Percentiles rank a stretch among this genome's conserved stretches.
These are phyloP conservation scores for Scatophagus argus DNA, from an alignment of 2,113 vertebrate genomes.

Conservation along the genomic window DNA sequence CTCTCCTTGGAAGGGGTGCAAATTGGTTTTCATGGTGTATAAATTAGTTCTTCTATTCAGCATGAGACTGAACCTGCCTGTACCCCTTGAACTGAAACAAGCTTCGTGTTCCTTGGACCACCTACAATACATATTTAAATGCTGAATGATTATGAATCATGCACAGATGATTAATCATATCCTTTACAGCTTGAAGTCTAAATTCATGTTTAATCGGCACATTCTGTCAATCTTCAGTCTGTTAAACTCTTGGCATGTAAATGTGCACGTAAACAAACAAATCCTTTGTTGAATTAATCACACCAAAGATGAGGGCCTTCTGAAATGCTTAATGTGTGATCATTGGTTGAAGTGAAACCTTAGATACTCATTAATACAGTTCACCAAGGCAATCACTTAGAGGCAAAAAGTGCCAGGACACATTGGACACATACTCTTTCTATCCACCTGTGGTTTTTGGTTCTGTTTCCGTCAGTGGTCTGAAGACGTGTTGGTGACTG, in stretches of 20 bases:
- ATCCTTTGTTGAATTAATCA: not conserved
- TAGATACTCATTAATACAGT: not conserved
- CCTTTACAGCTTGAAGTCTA: not conserved
- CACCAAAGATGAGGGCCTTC: not conserved
- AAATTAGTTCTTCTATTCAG: constrained; percentile 51
- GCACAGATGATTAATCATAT: not conserved
- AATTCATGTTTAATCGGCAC: not conserved
- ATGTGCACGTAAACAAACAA: not conserved
- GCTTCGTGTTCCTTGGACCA: constrained; percentile 7
- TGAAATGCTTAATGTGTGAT: not conserved
- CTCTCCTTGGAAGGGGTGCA: constrained; percentile 32
- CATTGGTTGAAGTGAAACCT: not conserved
- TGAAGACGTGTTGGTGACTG: not conserved
- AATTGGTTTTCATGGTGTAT: constrained; percentile 63
- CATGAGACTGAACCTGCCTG: constrained; percentile 14
- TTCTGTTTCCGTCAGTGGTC: not conserved
- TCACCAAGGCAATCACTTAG: not conserved
- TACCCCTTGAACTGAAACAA: constrained; percentile 33
- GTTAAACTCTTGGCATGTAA: not conserved
- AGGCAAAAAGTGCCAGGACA: not conserved
- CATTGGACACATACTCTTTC: not conserved
- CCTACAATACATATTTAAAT: constrained; percentile 9
- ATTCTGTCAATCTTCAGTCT: not conserved
- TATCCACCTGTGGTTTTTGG: not conserved
- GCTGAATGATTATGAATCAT: constrained; percentile 9